Evolutionary conservation across 2,888 invertebrate species (phyloP).

Genomic region (Noctua fimbriata): DNA sequence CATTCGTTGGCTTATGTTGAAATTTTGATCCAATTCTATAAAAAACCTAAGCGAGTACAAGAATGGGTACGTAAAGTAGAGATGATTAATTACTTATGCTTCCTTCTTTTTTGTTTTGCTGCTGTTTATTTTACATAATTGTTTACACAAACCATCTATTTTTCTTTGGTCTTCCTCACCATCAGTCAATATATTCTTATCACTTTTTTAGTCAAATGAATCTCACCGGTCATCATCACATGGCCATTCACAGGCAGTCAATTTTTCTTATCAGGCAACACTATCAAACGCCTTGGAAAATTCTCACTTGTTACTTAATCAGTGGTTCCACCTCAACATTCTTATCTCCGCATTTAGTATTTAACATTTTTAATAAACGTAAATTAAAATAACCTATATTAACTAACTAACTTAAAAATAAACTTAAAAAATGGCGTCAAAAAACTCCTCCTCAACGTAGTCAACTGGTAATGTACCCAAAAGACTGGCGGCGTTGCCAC

Average conservation of each 20-base stretch:
- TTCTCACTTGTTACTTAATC: neutral
- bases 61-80: conserved; percentile 2
- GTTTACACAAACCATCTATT: neutral
- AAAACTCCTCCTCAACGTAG: too few relatives aligned
- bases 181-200: too few relatives aligned
- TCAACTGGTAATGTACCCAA: too few relatives aligned
- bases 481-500: too few relatives aligned
- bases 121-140: neutral
- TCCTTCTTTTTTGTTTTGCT: neutral
- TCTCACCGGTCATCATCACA: neutral
- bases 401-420: too few relatives aligned
- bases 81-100: neutral
- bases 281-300: neutral
- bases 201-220: neutral
- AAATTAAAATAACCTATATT: too few relatives aligned
- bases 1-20: conserved; percentile 16
- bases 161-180: neutral
- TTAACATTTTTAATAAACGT: too few relatives aligned
- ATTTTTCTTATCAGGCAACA: neutral
- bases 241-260: neutral
- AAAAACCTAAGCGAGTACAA: neutral
- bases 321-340: neutral
- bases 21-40: conserved; percentile 5
- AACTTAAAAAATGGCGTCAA: too few relatives aligned
- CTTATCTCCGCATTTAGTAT: neutral